Evolutionary conservation across 2,113 vertebrate species (phyloP).

Genomic region (Odontesthes bonariensis): DNA sequence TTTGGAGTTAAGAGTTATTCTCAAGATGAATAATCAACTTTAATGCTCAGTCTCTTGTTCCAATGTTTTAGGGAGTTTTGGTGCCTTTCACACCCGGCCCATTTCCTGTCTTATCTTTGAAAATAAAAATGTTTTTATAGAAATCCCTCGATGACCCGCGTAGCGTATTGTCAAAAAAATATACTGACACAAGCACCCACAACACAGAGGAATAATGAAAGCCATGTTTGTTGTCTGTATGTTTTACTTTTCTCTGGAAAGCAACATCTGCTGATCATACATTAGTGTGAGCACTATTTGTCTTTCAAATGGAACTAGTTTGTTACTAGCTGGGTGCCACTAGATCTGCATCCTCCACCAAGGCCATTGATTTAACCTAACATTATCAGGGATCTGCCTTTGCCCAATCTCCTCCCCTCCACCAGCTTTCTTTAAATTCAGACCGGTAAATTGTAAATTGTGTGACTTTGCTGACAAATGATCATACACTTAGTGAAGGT

Average conservation of each 20-base stretch:
- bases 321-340: not conserved
- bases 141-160: conserved; percentile 28
- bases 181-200: conserved; percentile 27
- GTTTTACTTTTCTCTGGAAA: conserved; percentile 54
- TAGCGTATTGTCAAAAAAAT: conserved; percentile 15
- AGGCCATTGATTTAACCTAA: not conserved
- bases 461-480: too few relatives aligned
- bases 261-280: conserved; percentile 39
- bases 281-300: not conserved
- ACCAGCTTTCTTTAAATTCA: too few relatives aligned
- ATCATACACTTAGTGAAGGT: not conserved
- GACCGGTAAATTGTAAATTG: too few relatives aligned
- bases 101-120: too few relatives aligned
- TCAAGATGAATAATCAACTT: not conserved
- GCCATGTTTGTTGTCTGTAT: conserved; percentile 41
- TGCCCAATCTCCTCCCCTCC: not conserved
- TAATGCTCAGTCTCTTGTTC: too few relatives aligned
- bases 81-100: not conserved
- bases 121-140: not conserved
- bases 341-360: not conserved
- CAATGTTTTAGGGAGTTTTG: not conserved
- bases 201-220: conserved; percentile 54
- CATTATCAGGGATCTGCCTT: not conserved
- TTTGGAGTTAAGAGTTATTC: not conserved
- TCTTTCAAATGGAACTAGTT: conserved; percentile 7